Evolutionary conservation across 2,797 vertebrate species (phyloP).

Genomic region (Tarsius wallacei): DNA sequence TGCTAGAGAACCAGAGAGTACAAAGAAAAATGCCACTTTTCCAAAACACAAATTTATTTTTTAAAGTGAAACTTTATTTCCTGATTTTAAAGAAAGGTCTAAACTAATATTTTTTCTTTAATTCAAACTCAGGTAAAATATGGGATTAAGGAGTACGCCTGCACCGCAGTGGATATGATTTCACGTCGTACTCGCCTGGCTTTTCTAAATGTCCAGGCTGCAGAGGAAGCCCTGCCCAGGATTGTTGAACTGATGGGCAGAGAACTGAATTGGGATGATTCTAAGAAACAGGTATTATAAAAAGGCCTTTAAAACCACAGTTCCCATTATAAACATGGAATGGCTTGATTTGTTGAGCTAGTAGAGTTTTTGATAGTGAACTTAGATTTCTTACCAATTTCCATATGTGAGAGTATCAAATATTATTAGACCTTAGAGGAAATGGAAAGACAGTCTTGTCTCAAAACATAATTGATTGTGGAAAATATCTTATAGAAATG

Average conservation of each 20-base stretch:
- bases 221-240: conserved; percentile 97
- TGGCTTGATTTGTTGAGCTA: background rate
- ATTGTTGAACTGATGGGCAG: conserved; percentile 98
- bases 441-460: conserved; percentile 35
- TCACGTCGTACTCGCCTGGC: conserved; percentile 96
- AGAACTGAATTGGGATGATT: conserved; percentile 95
- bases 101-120: background rate
- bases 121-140: conserved; percentile 94
- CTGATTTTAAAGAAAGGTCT: background rate
- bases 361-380: conserved; percentile 1
- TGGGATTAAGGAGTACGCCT: conserved; percentile 97
- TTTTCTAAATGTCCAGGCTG: conserved; percentile 98
- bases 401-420: background rate
- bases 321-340: background rate
- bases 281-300: conserved; percentile 93
- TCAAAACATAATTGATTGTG: conserved; percentile 61
- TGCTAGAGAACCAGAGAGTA: background rate
- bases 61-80: conserved; percentile 33
- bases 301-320: background rate
- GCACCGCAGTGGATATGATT: conserved; percentile 96
- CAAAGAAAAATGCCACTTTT: conserved; percentile 33
- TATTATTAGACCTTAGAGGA: background rate
- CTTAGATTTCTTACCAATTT: conserved; percentile 54
- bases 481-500: conserved; percentile 59
- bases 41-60: background rate